A percentile compares a stretch with the other conserved stretches of the same genome.
Evolutionary conservation across 2,797 vertebrate genomes (phyloP).

Genomic region (Mycteria americana): DNA sequence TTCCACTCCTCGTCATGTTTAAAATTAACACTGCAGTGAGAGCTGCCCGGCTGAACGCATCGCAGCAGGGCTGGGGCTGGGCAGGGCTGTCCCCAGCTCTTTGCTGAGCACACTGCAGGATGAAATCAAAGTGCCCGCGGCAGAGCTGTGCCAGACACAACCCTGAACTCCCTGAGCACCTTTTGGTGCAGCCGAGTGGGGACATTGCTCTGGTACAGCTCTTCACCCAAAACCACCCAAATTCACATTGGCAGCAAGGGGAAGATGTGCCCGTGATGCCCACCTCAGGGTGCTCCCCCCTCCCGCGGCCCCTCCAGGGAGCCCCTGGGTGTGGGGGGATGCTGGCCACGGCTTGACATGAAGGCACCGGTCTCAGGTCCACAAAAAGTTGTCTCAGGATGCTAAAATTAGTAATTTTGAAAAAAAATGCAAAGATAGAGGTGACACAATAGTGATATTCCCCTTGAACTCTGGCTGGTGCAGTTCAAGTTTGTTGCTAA

Average conservation of each 20-base stretch:
- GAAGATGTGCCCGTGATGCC: neutral
- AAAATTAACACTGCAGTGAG: neutral
- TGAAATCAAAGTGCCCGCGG: neutral
- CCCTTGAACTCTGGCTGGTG: neutral
- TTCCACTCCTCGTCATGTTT: neutral
- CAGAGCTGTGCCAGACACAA: neutral
- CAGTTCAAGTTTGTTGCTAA: neutral
- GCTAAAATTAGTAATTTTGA: neutral
- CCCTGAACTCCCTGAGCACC: accelerated
- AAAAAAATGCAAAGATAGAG: neutral
- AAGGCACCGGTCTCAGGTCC: accelerated
- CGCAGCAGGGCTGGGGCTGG: neutral
- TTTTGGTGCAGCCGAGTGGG: neutral
- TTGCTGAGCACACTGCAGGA: accelerated
- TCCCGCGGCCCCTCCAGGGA: accelerated
- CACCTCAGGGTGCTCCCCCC: too few species aligned
- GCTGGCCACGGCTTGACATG: neutral
- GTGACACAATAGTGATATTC: neutral
- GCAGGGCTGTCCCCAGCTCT: neutral
- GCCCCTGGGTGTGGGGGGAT: neutral
- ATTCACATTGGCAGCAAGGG: accelerated
- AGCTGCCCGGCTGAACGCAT: accelerated
- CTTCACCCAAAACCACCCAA: neutral
- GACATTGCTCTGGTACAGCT: too few species aligned
- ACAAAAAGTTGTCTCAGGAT: too few species aligned